These are phyloP conservation scores for Schizaphis graminum DNA, from an alignment of 2,888 invertebrate genomes.

Conservation along the genomic window DNA sequence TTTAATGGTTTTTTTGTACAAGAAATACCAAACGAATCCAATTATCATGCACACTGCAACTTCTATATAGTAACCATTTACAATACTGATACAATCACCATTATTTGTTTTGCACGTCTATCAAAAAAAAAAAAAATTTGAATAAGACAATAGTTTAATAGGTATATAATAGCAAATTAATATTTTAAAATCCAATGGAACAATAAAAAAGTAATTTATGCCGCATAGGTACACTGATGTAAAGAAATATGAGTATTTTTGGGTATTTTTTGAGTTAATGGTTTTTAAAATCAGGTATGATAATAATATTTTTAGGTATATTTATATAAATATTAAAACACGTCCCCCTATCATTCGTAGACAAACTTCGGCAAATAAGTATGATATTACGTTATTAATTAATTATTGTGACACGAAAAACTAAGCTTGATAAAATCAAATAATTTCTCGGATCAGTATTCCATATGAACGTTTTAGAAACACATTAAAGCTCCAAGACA, in stretches of 20 bases:
- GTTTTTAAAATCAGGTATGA: not conserved
- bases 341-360: not conserved
- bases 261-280: not conserved
- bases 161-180: not conserved
- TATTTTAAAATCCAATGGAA: not conserved
- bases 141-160: not conserved
- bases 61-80: conserved; percentile 94
- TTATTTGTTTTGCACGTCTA: not conserved
- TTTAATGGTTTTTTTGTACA: conserved; percentile 1
- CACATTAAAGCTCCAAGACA: not conserved
- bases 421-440: not conserved
- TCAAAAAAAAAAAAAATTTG: not conserved
- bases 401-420: not conserved
- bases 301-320: not conserved
- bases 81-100: conserved; percentile 76
- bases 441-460: not conserved
- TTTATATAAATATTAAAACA: not conserved
- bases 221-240: not conserved
- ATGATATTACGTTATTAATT: not conserved
- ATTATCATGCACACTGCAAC: conserved; percentile 81
- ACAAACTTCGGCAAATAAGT: not conserved
- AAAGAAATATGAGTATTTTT: not conserved
- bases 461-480: not conserved
- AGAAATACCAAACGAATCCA: conserved; percentile 85
- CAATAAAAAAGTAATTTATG: not conserved